A percentile compares a stretch with the other conserved stretches of the same genome.
phyloP scores from a whole-genome alignment of 2,888 invertebrate species.

The Ochropleura plecta region DNA sequence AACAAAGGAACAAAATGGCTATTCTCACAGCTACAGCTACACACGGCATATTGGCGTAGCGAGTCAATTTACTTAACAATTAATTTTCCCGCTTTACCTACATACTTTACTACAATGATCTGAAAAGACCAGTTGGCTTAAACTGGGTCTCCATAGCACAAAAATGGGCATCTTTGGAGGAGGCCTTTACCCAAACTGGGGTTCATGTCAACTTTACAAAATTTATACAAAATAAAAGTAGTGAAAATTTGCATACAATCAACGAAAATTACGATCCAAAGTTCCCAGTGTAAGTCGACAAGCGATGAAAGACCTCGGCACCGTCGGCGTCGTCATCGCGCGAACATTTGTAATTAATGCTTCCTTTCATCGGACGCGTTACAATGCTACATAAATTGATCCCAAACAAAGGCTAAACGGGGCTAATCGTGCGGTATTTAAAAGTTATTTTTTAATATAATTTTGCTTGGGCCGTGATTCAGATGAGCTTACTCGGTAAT shows the following conservation, averaged over 20 bases:
- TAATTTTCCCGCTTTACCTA: not conserved
- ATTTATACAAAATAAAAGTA: constrained; percentile 12
- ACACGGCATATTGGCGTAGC: not conserved
- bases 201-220: no score
- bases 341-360: constrained; percentile 56
- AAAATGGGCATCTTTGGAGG: no score
- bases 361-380: constrained; percentile 51
- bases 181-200: no score
- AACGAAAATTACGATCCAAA: constrained; percentile 47
- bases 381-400: constrained; percentile 56
- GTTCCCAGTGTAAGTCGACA: constrained; percentile 38
- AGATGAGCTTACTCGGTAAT: constrained; percentile 36
- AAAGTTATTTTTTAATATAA: constrained; percentile 44
- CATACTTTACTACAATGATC: not conserved
- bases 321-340: constrained; percentile 13
- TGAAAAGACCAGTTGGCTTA: no score
- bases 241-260: constrained; percentile 31
- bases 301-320: constrained; percentile 29
- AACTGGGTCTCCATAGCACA: no score
- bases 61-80: not conserved
- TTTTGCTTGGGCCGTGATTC: constrained; percentile 26
- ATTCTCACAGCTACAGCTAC: not conserved
- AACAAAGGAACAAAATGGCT: not conserved
- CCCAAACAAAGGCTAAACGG: constrained; percentile 46
- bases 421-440: constrained; percentile 35